These are phyloP conservation scores for Triplophysa bombifrons DNA, from an alignment of 2,797 vertebrate species.

Conservation along the genomic window DNA sequence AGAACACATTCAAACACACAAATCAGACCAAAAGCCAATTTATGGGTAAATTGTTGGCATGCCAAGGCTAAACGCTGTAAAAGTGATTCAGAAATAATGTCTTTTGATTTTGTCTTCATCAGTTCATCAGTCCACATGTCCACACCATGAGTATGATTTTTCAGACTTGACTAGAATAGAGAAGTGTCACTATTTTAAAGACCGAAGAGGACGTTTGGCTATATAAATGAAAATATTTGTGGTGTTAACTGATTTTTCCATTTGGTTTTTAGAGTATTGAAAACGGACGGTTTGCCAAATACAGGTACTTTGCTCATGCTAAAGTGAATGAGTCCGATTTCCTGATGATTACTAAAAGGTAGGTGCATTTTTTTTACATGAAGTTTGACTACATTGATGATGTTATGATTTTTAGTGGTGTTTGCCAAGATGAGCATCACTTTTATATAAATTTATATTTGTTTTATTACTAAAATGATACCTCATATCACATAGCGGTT, in stretches of 20 bases:
- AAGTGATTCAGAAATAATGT: background rate
- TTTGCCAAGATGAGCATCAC: too few relatives aligned
- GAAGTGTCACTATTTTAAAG: background rate
- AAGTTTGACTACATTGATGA: too few relatives aligned
- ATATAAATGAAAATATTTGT: background rate
- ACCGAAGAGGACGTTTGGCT: background rate
- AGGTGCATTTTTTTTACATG: background rate
- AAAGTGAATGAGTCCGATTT: slow-evolving; percentile 95
- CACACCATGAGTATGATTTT: background rate
- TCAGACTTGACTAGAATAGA: background rate
- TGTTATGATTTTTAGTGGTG: too few relatives aligned
- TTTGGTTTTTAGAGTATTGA: slow-evolving; percentile 88
- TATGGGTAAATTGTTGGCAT: background rate
- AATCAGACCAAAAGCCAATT: background rate
- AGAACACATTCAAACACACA: background rate
- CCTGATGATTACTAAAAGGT: slow-evolving; percentile 98
- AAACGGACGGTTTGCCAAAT: slow-evolving; percentile 97
- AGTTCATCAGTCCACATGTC: background rate
- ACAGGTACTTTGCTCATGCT: slow-evolving; percentile 93
- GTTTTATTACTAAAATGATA: background rate
- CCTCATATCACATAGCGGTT: background rate
- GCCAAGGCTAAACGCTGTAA: background rate
- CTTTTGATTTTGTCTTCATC: background rate
- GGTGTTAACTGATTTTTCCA: slow-evolving; percentile 32
- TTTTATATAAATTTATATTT: too few relatives aligned